Conservation (phyloP, 2,113 vertebrate species). For the Cettia cetti region DNA sequence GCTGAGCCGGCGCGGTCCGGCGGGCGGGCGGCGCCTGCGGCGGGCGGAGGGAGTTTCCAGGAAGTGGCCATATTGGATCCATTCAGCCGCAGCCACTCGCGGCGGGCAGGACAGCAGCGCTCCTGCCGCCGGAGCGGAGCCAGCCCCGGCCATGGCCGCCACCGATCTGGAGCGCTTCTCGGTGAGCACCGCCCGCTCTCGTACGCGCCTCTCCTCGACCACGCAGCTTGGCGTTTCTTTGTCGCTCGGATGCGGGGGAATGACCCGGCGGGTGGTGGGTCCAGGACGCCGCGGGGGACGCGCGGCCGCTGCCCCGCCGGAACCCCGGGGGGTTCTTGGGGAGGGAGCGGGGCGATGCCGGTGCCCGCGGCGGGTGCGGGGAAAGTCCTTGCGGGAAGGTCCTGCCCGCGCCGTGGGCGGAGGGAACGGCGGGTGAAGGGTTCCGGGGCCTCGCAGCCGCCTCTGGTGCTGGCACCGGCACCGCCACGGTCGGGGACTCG, state of each 20-base stretch:
- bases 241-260: neutral
- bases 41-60: slow-evolving; percentile 76
- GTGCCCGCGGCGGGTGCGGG: neutral
- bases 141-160: slow-evolving; percentile 82
- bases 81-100: slow-evolving; percentile 71
- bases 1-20: neutral
- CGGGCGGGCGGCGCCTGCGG: neutral
- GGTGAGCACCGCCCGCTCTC: slow-evolving; percentile 70
- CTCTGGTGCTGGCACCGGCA: neutral
- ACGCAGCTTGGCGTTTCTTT: fast-evolving
- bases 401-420: neutral
- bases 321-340: neutral
- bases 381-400: neutral
- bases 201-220: neutral
- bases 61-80: slow-evolving; percentile 89
- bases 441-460: neutral
- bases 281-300: neutral
- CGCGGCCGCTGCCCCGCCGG: neutral
- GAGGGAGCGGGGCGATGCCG: neutral
- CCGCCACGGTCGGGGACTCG: fast-evolving
- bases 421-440: neutral
- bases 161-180: slow-evolving; percentile 87
- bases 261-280: neutral
- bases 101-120: slow-evolving; percentile 24
- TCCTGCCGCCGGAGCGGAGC: neutral